phyloP scores from a whole-genome alignment of 2,888 invertebrate species.

The Epirrhoe tristata region DNA sequence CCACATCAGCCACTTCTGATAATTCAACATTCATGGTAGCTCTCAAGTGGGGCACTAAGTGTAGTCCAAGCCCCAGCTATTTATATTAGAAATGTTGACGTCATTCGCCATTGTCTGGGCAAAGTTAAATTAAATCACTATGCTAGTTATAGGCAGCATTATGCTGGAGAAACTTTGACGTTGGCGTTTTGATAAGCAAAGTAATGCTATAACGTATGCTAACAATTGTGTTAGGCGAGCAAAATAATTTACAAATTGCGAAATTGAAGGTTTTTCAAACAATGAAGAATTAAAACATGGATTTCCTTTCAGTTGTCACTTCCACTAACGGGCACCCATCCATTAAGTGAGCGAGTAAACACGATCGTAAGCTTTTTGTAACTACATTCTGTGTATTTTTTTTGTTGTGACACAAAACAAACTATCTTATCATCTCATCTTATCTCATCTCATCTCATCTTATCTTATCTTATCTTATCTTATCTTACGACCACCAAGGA shows the following conservation, averaged over 20 bases:
- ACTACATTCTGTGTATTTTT: too few species aligned
- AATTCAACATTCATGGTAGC: slow-evolving; percentile 12
- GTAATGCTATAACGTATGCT: not conserved
- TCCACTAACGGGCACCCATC: too few species aligned
- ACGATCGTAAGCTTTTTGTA: too few species aligned
- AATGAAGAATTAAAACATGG: too few species aligned
- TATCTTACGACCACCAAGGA: too few species aligned
- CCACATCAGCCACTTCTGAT: slow-evolving; percentile 1
- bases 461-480: too few species aligned
- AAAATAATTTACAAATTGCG: not conserved
- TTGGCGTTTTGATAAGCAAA: not conserved
- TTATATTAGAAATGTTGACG: slow-evolving; percentile 39
- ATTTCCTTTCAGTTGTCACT: too few species aligned
- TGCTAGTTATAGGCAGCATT: slow-evolving; percentile 13
- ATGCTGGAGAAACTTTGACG: slow-evolving; percentile 12
- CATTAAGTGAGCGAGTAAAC: too few species aligned
- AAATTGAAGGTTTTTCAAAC: too few species aligned
- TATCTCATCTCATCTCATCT: too few species aligned
- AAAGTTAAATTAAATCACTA: slow-evolving; percentile 34
- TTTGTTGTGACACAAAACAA: too few species aligned
- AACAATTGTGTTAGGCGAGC: not conserved
- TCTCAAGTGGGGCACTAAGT: slow-evolving; percentile 42
- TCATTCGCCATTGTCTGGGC: slow-evolving; percentile 34
- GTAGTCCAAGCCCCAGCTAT: slow-evolving; percentile 40
- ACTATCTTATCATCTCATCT: too few species aligned